A percentile compares a stretch with the other conserved stretches of the same genome.
Evolutionary conservation across 1,140 invertebrate species (phyloP).

Genomic region (Bathynomus jamesi): DNA sequence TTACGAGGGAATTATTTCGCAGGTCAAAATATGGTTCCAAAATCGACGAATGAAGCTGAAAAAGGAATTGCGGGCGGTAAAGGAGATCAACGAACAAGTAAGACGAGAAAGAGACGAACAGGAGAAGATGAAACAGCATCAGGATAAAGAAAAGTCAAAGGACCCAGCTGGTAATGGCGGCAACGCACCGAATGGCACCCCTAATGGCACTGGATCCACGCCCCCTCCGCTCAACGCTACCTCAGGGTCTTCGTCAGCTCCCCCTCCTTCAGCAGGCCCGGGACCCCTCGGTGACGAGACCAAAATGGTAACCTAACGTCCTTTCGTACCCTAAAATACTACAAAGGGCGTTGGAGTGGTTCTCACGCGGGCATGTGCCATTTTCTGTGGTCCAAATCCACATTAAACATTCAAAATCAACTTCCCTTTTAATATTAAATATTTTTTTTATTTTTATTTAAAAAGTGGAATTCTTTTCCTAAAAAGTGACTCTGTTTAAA

Average conservation of each 20-base stretch:
- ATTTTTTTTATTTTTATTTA: neutral
- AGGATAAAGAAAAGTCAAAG: constrained; percentile 53
- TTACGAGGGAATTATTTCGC: too few relatives aligned
- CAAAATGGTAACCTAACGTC: constrained; percentile 38
- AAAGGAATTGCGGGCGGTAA: constrained; percentile 84
- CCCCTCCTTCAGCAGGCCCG: constrained; percentile 25
- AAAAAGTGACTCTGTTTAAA: too few relatives aligned
- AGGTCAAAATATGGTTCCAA: constrained; percentile 40
- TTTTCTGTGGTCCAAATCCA: neutral
- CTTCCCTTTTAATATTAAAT: neutral
- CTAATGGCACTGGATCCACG: constrained; percentile 36
- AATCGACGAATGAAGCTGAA: constrained; percentile 90
- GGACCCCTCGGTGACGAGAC: constrained; percentile 26
- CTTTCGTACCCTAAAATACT: constrained; percentile 1
- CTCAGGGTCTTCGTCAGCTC: constrained; percentile 38
- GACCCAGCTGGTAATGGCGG: constrained; percentile 39
- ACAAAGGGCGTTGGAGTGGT: neutral
- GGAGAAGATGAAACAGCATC: constrained; percentile 80
- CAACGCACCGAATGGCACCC: constrained; percentile 50
- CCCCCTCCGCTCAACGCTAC: neutral
- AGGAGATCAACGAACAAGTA: constrained; percentile 90
- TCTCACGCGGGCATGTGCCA: neutral
- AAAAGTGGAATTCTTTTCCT: too few relatives aligned
- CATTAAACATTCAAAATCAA: neutral
- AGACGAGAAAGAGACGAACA: constrained; percentile 81